Evolutionary conservation across 2,888 invertebrate genomes (phyloP), one percentile per base, ranked within the genome.

Genomic region (Cheilosia vulpina): DNA sequence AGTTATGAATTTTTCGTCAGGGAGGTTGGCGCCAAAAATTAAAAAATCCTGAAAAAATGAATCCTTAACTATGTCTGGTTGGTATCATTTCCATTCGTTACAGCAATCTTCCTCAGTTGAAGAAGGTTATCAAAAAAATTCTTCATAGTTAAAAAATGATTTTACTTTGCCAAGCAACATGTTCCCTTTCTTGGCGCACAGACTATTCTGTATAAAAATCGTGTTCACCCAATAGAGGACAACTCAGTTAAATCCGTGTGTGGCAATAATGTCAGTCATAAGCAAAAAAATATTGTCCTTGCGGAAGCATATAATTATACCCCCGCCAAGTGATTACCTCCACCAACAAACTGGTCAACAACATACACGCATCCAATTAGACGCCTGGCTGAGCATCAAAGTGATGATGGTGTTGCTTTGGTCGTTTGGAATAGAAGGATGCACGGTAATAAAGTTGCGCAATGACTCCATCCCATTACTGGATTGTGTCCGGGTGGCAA

Each of bases 271-370:
- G 52, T 77, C 47, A 52, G 57, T 68, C 50, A 82, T 41, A 47
- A 79, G 65, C 15, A 53, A 71, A 63, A 71, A 58, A 75, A 58
- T 69, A 60, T 66, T 69, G 65, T 84, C 71, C 75, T 76, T 66
- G 75, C 75, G 80, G 80, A 69, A 84, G 60, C 75, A 69, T 80
- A 71, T 80, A 80, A 84, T 84, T 84, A 80, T 62, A 55, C 50
- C 58, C 65, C 34, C 60, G 53, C 66, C 75, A 71, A 55, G 65
- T 45, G 65, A 84, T 75, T 76, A 76, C 60, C 69, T 71, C 63
- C 21, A 38, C 27, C 52, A 52, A 55, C 55, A 19, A 17, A 43
- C 50, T 19, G 41, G 9, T 38, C 66, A 53, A 66, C 66, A 68
- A 78, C 47, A 69, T 57, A 63, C 41, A 63, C 13, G 38, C 63